These are phyloP conservation scores for Mesopsocus fuscifrons DNA, from an alignment of 2,888 invertebrate genomes.

Conservation along the genomic window DNA sequence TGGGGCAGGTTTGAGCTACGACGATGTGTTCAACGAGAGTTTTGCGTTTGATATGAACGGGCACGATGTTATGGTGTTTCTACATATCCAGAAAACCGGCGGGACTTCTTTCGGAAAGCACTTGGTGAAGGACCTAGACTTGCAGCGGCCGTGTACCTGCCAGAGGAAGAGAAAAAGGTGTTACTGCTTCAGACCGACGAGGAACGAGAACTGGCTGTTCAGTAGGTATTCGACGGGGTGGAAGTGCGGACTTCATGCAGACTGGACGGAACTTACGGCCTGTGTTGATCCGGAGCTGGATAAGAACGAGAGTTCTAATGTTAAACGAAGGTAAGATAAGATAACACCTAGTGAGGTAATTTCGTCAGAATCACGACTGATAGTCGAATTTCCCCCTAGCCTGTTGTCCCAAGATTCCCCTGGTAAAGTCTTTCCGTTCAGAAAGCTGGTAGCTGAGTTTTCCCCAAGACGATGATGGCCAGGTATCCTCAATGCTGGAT, in stretches of 20 bases:
- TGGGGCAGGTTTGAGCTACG: constrained; percentile 58
- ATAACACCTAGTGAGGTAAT: too few relatives aligned
- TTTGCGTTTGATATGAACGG: constrained; percentile 79
- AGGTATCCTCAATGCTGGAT: too few relatives aligned
- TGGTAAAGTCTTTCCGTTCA: too few relatives aligned
- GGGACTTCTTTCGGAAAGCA: constrained; percentile 95
- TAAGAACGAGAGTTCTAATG: constrained; percentile 66
- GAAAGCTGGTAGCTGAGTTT: too few relatives aligned
- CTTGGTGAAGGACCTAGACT: constrained; percentile 83
- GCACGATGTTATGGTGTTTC: constrained; percentile 92
- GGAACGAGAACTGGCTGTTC: constrained; percentile 93
- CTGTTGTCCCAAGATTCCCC: too few relatives aligned
- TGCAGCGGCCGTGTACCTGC: constrained; percentile 85
- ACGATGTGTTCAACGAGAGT: constrained; percentile 70
- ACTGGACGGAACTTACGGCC: constrained; percentile 89
- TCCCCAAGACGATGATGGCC: too few relatives aligned
- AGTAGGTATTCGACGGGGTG: constrained; percentile 93
- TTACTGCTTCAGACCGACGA: constrained; percentile 79
- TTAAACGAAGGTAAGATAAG: constrained; percentile 36
- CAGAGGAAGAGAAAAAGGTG: constrained; percentile 74
- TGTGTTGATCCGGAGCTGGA: constrained; percentile 86
- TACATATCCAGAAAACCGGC: constrained; percentile 98
- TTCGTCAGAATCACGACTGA: too few relatives aligned
- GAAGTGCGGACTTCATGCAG: constrained; percentile 96
- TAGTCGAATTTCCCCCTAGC: too few relatives aligned